These are phyloP conservation scores for Synaphobranchus kaupii DNA, from an alignment of 2,797 vertebrate species.

Conservation along the genomic window DNA sequence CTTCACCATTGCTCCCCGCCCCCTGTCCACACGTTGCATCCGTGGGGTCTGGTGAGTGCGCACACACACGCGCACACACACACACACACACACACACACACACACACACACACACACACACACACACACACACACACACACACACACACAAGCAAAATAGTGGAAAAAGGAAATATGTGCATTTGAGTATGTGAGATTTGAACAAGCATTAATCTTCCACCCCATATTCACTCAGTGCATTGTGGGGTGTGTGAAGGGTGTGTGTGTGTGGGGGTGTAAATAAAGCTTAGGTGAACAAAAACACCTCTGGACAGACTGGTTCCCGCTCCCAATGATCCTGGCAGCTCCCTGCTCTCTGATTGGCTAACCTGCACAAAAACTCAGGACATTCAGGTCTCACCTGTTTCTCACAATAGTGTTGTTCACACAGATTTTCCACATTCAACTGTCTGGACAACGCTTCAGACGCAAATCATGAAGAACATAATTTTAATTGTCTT, in stretches of 20 bases:
- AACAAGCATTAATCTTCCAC: background rate
- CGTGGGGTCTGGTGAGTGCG: too few species aligned
- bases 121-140: slow-evolving; percentile 19
- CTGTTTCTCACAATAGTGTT: slow-evolving; percentile 14
- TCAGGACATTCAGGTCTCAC: slow-evolving; percentile 11
- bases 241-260: background rate
- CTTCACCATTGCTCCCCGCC: too few species aligned
- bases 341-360: background rate
- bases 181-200: background rate
- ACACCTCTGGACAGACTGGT: slow-evolving; percentile 20
- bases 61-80: background rate
- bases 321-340: background rate
- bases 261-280: background rate
- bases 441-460: background rate
- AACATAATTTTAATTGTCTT: background rate
- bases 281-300: slow-evolving; percentile 6
- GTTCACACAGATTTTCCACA: background rate
- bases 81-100: slow-evolving; percentile 25
- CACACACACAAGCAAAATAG: background rate
- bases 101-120: background rate
- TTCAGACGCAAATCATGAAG: slow-evolving; percentile 15
- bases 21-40: too few species aligned
- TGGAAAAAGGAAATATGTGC: too few species aligned
- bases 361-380: background rate
- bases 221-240: background rate